phyloP scores from a whole-genome alignment of 2,888 invertebrate genomes.

The Eudasyphora cyanicolor region DNA sequence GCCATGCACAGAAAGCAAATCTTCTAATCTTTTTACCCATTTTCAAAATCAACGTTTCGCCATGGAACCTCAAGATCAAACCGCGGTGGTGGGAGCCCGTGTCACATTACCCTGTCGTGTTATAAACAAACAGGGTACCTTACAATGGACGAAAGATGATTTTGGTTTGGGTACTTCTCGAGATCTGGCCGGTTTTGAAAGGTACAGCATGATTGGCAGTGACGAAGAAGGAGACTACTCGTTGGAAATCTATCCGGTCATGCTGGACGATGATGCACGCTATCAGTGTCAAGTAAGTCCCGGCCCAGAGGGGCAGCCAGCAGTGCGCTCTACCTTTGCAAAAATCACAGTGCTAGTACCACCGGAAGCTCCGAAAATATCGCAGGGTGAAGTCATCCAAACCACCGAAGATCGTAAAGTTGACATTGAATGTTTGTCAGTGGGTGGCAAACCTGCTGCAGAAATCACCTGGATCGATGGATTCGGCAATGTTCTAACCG shows the following conservation, averaged over 20 bases:
- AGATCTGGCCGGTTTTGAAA: slow-evolving; percentile 93
- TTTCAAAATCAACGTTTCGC: slow-evolving; percentile 88
- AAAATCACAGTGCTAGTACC: slow-evolving; percentile 93
- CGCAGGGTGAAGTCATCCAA: slow-evolving; percentile 90
- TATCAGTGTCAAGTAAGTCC: slow-evolving; percentile 97
- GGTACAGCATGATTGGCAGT: slow-evolving; percentile 97
- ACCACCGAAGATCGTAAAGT: slow-evolving; percentile 94
- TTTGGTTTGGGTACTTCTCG: slow-evolving; percentile 96
- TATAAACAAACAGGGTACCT: slow-evolving; percentile 91
- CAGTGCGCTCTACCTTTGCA: slow-evolving; percentile 92
- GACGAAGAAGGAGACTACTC: slow-evolving; percentile 96
- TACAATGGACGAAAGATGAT: slow-evolving; percentile 98
- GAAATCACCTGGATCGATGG: slow-evolving; percentile 98
- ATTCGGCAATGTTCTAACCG: slow-evolving; percentile 89
- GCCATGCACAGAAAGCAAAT: slow-evolving; percentile 33
- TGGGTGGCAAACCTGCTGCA: slow-evolving; percentile 95
- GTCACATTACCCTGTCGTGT: slow-evolving; percentile 95
- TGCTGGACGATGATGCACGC: slow-evolving; percentile 94
- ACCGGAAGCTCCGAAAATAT: slow-evolving; percentile 93
- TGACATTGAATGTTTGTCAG: slow-evolving; percentile 93
- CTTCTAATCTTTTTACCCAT: slow-evolving; percentile 72
- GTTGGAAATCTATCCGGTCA: slow-evolving; percentile 92
- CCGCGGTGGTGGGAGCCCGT: slow-evolving; percentile 92
- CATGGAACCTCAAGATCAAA: slow-evolving; percentile 94
- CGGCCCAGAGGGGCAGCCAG: slow-evolving; percentile 87